Base-by-base conservation (phyloP, 2,888 invertebrate species). In the Drosophila lacicola region DNA sequence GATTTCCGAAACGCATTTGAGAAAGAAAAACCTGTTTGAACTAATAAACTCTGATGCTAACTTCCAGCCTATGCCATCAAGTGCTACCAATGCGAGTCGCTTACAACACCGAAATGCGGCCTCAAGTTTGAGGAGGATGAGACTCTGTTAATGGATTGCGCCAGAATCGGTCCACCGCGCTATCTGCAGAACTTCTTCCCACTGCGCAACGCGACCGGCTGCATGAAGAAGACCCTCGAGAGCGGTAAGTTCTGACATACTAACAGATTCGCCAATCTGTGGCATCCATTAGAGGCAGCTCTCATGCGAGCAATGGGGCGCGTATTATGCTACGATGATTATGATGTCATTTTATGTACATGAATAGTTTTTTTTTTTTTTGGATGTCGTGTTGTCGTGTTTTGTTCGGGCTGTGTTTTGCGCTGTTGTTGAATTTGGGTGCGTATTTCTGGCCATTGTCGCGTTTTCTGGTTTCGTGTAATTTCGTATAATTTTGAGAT, bases 81-180 rank as follows among this genome's bases (percentile, higher is more conserved):
- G 42, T 92, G 92, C 56, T 92, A 91, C 68, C 87, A 89, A 42
- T 92, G 92, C 72, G 92, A 92, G 61, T 92, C 92, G 17, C 70
- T 84, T 4, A 78, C 88, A 29, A 79, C 90, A 66, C 83, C 90
- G 11, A 90, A 91, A 69, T 92, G 92, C 62, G 92, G 92, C n/a
- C 75, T 90, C 37, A 73, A 90, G n/a, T 92, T 92, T 63, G 90
- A 90, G 61, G 62, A 74, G 8, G 91, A 91, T 13, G 89, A 89
- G 36, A 67, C 67, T 25, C 58, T 89, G 9, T 80, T 91, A 53
- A 72, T 85, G 36, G 92, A 92, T 67, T 92, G 91, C 56, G 45
- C 85, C 45, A 80, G 84, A 14, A 73, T 90, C 3, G 79, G 88
- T 37, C 88, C 91, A 21, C 92, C 91, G 17, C 87, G 90, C 14